Evolutionary conservation across 1,140 invertebrate species (phyloP), one percentile per base, ranked within the genome.

Genomic region (Pseudomyrmex cubaensis): DNA sequence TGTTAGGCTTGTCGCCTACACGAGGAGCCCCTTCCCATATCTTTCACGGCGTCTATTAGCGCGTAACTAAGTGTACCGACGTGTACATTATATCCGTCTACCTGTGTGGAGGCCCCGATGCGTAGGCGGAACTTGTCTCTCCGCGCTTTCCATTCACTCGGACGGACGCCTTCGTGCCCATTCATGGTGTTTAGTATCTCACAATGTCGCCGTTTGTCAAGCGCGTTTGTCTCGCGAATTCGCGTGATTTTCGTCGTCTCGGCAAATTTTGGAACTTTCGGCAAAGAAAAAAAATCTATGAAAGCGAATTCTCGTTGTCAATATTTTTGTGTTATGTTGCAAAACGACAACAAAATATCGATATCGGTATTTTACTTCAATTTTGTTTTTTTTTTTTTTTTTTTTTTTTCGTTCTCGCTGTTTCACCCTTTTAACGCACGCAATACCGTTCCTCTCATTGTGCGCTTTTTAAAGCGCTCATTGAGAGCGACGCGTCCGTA

Each of bases 61-160:
- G 22, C 48, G 72, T 86, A 70, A 82, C 70, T 63, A 82, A 35
- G 70, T 75, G 72, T 73, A 73, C 57, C 77, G 67, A 52, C 77
- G 50, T 15, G 78, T 56, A 59, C 82, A 57, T 57, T 82, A 35
- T 35, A 87, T 85, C 63, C 77, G 69, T 87, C 85, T 84, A 69
- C 57, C 82, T 87, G 61, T 82, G 70, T 66, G 72, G 72, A 35
- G 66, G 22, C 12, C 25, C 20, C 35, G 61, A 69, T 59, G 88
- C 88, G 90, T 91, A 83, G 90, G 89, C 85, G 83, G 77, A 90
- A 88, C 80, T 82, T 52, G 84, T 67, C 69, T 86, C 74, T 85
- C 35, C 67, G 72, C 67, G 76, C 61, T 85, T 90, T 87, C 90
- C 90, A 91, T 91, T 91, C 90, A 91, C 90, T 87, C 87, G 83